Base-by-base conservation (phyloP, 2,888 invertebrate genomes). In the Mesochorus sp. region DNA sequence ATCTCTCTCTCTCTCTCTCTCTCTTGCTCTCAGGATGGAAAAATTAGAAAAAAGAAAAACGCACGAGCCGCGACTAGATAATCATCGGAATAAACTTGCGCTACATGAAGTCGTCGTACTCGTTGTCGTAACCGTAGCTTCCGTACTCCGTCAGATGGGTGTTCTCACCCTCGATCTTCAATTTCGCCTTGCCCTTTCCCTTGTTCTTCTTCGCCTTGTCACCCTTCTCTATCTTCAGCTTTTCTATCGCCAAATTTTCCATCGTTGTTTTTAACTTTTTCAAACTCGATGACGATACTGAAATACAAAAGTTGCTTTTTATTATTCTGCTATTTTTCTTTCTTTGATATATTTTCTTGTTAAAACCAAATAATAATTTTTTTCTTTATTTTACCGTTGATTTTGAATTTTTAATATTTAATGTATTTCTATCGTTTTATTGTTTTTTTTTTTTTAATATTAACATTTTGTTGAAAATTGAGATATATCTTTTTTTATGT, bases 201-300 rank as follows among this genome's bases (percentile, higher is more conserved):
- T 94, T 93, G 34, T 93, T 93, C 91, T 97, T 96, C 92, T 96
- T 97, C 67, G 93, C 88, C 87, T 95, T 96, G 72, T 96, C 95
- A 19, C 94, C 95, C 89, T 97, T 97, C 89, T 97, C 97, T 77
- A 95, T 92, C 92, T 97, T 97, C 83, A 95, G 94, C 90, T 98
- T 98, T 91, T 98, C 98, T 88, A 96, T 94, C 89, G 95, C 95
- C 85, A 98, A 92, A 91, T 95, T 96, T 91, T 97, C 97, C 81
- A 98, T 92, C 72, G 94, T 94, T 86, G 95, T 93, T 91, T 97
- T 97, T 87, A 98, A 94, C 93, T 96, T 97, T 89, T 96, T 97
- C 85, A 98, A 94, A 88, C 97, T 95, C 64, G 93, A 93, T 17
- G 96, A 94, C 79, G 94, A 92, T 92, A 97, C 97, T 97, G 92